Base-by-base conservation (phyloP, 2,888 invertebrate genomes). In the Lithophane ornitopus region DNA sequence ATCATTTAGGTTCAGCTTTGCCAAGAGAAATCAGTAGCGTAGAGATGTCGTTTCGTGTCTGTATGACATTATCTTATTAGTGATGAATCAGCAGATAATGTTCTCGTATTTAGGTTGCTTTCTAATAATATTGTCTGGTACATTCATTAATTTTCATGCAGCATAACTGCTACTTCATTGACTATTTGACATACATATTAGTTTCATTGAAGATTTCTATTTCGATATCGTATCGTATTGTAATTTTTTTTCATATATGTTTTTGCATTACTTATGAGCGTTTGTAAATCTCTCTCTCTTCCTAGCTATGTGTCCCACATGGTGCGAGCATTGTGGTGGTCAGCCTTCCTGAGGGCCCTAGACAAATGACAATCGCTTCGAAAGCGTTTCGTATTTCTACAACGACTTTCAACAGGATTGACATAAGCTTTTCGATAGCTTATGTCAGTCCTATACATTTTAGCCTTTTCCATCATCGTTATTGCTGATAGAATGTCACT, bases 71-170 rank as follows among this genome's bases (percentile, higher is more conserved):
- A 80, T 73, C 58, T 74, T 77, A 70, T 71, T 63, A 71, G 70
- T 87, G 88, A 88, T 86, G 87, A 88, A 52, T 83, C 87, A 82
- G 82, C 85, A 78, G 61, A 80, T 82, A 76, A 63, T 82, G 56
- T 34, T 58, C 26, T 28, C 39, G 76, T 72, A 81, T 88, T 78
- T 70, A 77, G 87, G 86, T 77, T 75, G 39, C 86, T 88, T 88
- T 88, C 88, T 81, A 84, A 78, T 59, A 72, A 80, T 74, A 68
- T 74, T 78, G 77, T 72, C 68, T 52, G 56, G 62, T 61, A 66
- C 28, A 65, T 41, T 54, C 68, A 52, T 75, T 72, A 9, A 80
- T 78, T 70, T 76, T 58, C 59, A 69, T 26, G 22, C 9, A 22
- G 59, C 8, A 77, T 76, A 16, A 34, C 16, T 44, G 46, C 41